Base-by-base conservation (phyloP, 2,113 vertebrate genomes). In the Gavia stellata region DNA sequence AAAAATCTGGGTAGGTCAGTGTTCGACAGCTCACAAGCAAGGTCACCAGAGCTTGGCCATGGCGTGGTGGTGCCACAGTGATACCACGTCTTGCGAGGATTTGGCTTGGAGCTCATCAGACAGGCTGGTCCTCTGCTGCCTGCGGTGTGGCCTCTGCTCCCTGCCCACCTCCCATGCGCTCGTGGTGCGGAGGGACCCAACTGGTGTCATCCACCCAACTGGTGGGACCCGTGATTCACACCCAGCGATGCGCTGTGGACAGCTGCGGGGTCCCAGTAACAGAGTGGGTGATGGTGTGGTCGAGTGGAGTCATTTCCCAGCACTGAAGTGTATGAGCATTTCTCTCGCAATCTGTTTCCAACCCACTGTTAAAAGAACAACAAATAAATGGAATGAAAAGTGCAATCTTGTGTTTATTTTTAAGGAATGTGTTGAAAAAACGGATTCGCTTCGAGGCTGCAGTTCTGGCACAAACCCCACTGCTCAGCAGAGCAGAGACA, bases 331-430 rank as follows among this genome's bases (percentile, higher is more conserved):
- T 61, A 23, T 3, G 53, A 86, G 29, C 5, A 14, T 58, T 95
- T 87, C 42, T 65, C 78, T 79, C 3, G 2, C 86, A 44, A 14
- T 81, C 82, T 85, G 93, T 91, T 91, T 26, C 72, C 84, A 92
- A 75, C 61, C 58, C 18, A 0, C 80, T 38, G 85, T 75, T 89
- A 5, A 83, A 93, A 78, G 83, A 92, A 83, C 63, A 85, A 86
- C 52, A 96, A 94, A 97, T 53, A 97, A 94, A 94, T 8, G 55
- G 75, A 88, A 86, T 14, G 25, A 94, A 92, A 95, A 96, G 74
- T 28, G 71, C 80, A 84, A 56, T 56, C 58, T 53, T 6, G 7
- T 86, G 92, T 96, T 97, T 97, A 86, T 95, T 96, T 96, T 90
- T 91, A 92, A 94, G 88, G 85, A 81, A 75, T 2, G 24, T 81